phyloP scores from a whole-genome alignment of 2,113 vertebrate genomes.

The Anser brachyrhynchus region DNA sequence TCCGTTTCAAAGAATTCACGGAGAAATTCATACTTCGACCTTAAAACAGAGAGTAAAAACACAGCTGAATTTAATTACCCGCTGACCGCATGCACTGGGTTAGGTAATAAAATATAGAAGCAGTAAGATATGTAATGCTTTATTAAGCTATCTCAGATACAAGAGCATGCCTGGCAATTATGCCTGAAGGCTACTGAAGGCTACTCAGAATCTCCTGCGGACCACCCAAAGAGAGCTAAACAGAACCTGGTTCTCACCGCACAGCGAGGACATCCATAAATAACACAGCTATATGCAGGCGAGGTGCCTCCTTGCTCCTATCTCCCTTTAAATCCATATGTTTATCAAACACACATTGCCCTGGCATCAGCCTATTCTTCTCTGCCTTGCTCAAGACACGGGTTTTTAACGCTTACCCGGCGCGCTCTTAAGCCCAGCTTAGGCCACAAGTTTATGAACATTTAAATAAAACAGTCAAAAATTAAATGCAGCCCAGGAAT shows the following conservation, averaged over 20 bases:
- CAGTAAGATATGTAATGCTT: slow-evolving; percentile 96
- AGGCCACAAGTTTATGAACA: slow-evolving; percentile 27
- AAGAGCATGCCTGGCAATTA: slow-evolving; percentile 86
- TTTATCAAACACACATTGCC: slow-evolving; percentile 69
- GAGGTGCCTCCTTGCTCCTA: slow-evolving; percentile 55
- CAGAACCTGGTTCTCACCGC: slow-evolving; percentile 67
- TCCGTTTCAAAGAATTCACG: slow-evolving; percentile 85
- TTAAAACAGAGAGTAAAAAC: slow-evolving; percentile 89
- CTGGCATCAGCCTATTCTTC: slow-evolving; percentile 67
- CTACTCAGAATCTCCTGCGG: slow-evolving; percentile 89
- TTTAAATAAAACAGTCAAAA: slow-evolving; percentile 61
- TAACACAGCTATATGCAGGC: slow-evolving; percentile 54
- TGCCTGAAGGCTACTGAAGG: slow-evolving; percentile 92
- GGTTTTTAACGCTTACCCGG: slow-evolving; percentile 50
- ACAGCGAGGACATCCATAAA: slow-evolving; percentile 72
- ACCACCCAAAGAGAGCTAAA: slow-evolving; percentile 91
- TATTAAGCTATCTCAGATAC: slow-evolving; percentile 96
- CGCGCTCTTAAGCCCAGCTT: slow-evolving; percentile 14
- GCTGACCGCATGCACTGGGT: slow-evolving; percentile 90
- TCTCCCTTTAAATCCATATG: slow-evolving; percentile 65
- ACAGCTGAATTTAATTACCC: slow-evolving; percentile 99
- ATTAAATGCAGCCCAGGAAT: slow-evolving; percentile 59
- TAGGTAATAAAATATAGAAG: slow-evolving; percentile 92
- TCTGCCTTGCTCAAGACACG: slow-evolving; percentile 27
- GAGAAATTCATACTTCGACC: slow-evolving; percentile 84